Conservation (phyloP, 2,888 invertebrate genomes). For the Drosophila nr. perissopoda region DNA sequence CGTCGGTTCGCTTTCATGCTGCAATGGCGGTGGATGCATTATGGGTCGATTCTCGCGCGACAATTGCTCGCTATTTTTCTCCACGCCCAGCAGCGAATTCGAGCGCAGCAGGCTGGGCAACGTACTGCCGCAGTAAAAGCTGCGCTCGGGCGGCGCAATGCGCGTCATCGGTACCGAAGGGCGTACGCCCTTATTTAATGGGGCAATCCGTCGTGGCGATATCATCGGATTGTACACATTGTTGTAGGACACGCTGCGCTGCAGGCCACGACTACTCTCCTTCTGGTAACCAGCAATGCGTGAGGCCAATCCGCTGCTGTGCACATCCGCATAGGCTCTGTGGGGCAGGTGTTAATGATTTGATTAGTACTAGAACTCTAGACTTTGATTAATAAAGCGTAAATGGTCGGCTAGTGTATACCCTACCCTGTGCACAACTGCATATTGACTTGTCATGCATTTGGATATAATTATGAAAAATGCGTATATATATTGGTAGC, state of each 20-base stretch:
- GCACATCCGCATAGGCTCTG: slow-evolving; percentile 85
- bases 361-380: not conserved
- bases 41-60: slow-evolving; percentile 83
- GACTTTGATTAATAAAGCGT: not conserved
- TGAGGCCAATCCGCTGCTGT: slow-evolving; percentile 86
- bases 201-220: slow-evolving; percentile 60
- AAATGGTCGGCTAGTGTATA: not conserved
- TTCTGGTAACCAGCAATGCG: slow-evolving; percentile 86
- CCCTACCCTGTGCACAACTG: not conserved
- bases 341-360: not conserved
- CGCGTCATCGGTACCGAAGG: slow-evolving; percentile 79
- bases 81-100: slow-evolving; percentile 78
- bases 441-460: not conserved
- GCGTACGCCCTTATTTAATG: slow-evolving; percentile 70
- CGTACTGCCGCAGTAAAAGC: slow-evolving; percentile 81
- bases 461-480: not conserved
- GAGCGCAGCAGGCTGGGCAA: slow-evolving; percentile 82
- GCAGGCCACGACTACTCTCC: slow-evolving; percentile 80
- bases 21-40: slow-evolving; percentile 80
- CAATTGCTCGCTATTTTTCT: slow-evolving; percentile 78
- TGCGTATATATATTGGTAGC: not conserved
- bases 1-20: slow-evolving; percentile 84
- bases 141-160: slow-evolving; percentile 83
- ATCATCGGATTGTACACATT: slow-evolving; percentile 85
- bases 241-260: slow-evolving; percentile 81